Evolutionary conservation across 2,888 invertebrate species (phyloP).

Genomic region (Andrena haemorrhoa): DNA sequence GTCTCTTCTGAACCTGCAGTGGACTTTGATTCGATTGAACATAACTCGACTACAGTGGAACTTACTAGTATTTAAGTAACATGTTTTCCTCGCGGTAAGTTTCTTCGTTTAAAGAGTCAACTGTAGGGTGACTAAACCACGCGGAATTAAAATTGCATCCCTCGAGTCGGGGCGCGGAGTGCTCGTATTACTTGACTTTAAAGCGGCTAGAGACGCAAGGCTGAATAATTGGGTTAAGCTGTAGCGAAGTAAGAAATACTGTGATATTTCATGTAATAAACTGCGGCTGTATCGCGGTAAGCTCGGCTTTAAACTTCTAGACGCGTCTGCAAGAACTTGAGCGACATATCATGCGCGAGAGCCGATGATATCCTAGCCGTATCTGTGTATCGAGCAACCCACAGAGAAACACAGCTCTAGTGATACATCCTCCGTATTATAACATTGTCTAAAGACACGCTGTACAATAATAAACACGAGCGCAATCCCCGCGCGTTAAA

Average conservation of each 20-base stretch:
- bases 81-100: background rate
- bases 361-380: constrained; percentile 30
- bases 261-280: constrained; percentile 70
- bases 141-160: constrained; percentile 43
- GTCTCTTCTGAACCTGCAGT: too few species aligned
- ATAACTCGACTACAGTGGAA: too few species aligned
- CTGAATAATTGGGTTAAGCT: constrained; percentile 69
- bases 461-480: too few species aligned
- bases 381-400: constrained; percentile 12
- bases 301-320: constrained; percentile 66
- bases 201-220: constrained; percentile 64
- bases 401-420: background rate
- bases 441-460: too few species aligned
- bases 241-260: constrained; percentile 58
- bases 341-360: constrained; percentile 55
- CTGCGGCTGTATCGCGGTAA: constrained; percentile 61
- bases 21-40: too few species aligned
- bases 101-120: constrained; percentile 22
- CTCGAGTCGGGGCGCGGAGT: constrained; percentile 23
- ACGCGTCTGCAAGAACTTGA: constrained; percentile 52
- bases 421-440: too few species aligned
- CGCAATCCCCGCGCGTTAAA: too few species aligned
- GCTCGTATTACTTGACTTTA: constrained; percentile 59
- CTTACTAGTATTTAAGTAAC: background rate
- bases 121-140: constrained; percentile 26